Conservation (phyloP, 1,140 invertebrate species). For the Macrocentrus cingulum region DNA sequence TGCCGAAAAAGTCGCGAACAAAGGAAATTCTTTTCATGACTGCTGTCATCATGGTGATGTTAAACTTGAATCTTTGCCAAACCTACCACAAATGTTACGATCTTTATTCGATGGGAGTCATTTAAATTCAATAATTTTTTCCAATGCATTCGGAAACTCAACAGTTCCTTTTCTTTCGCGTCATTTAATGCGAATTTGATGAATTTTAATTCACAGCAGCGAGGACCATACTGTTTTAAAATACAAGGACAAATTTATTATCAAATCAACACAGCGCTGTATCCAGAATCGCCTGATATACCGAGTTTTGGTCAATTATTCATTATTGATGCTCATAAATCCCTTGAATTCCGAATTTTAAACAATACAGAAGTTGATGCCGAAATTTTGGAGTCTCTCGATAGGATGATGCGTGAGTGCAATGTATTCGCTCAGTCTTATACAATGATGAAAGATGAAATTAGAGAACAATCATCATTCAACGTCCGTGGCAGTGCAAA, state of each 20-base stretch:
- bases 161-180: slow-evolving; percentile 14
- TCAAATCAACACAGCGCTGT: slow-evolving; percentile 4
- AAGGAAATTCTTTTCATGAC: slow-evolving; percentile 11
- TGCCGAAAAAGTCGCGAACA: not conserved
- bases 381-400: slow-evolving; percentile 1
- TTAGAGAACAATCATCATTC: not conserved
- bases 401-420: slow-evolving; percentile 5
- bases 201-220: not conserved
- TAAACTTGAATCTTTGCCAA: no score
- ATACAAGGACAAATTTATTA: no score
- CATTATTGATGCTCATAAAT: slow-evolving; percentile 19
- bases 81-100: slow-evolving; percentile 1
- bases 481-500: no score
- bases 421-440: slow-evolving; percentile 11
- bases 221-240: no score
- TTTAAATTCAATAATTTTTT: not conserved
- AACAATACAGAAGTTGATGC: not conserved
- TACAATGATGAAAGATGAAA: slow-evolving; percentile 16
- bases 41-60: slow-evolving; percentile 15
- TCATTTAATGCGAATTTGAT: slow-evolving; percentile 18
- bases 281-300: not conserved
- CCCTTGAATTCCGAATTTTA: no score
- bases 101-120: slow-evolving; percentile 11
- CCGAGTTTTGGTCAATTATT: slow-evolving; percentile 22
- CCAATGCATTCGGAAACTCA: not conserved